Evolutionary conservation across 2,888 invertebrate species (phyloP).

Genomic region (Rhagophthalmus giganteus): DNA sequence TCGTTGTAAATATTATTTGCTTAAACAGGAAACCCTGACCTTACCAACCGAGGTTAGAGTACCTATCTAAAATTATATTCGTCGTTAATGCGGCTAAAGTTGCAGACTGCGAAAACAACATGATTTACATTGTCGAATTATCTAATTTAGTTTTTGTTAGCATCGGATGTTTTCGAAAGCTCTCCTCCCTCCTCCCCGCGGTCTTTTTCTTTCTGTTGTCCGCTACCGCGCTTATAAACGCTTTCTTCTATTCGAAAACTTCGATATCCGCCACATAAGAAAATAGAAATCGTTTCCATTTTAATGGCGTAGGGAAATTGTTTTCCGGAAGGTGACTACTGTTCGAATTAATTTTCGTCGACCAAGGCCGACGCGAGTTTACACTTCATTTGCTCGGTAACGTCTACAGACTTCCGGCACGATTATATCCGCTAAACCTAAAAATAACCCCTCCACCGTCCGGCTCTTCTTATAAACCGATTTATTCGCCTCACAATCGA

Average conservation of each 20-base stretch:
- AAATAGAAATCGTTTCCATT: too few relatives aligned
- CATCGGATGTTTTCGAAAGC: too few relatives aligned
- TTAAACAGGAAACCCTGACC: conserved; percentile 16
- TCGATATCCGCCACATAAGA: too few relatives aligned
- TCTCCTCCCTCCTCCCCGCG: too few relatives aligned
- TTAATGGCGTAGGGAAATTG: too few relatives aligned
- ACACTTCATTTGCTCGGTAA: conserved; percentile 23
- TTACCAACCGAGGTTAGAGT: conserved; percentile 15
- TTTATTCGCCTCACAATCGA: conserved; percentile 1
- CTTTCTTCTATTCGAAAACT: too few relatives aligned
- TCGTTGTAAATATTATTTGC: conserved; percentile 9
- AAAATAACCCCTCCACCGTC: conserved; percentile 11
- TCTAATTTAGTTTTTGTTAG: not conserved
- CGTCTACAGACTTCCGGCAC: conserved; percentile 22
- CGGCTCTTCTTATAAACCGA: conserved; percentile 1
- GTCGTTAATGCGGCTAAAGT: not conserved
- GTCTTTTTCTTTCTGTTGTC: too few relatives aligned
- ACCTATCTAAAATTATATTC: not conserved
- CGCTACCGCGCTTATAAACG: too few relatives aligned
- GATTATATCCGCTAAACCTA: conserved; percentile 10
- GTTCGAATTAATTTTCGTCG: conserved; percentile 19
- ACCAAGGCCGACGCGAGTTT: conserved; percentile 20
- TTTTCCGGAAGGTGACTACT: too few relatives aligned
- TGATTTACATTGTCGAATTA: not conserved
- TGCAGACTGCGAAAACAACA: not conserved